phyloP scores from a whole-genome alignment of 2,797 vertebrate genomes.

The Hozukius guyotensis region DNA sequence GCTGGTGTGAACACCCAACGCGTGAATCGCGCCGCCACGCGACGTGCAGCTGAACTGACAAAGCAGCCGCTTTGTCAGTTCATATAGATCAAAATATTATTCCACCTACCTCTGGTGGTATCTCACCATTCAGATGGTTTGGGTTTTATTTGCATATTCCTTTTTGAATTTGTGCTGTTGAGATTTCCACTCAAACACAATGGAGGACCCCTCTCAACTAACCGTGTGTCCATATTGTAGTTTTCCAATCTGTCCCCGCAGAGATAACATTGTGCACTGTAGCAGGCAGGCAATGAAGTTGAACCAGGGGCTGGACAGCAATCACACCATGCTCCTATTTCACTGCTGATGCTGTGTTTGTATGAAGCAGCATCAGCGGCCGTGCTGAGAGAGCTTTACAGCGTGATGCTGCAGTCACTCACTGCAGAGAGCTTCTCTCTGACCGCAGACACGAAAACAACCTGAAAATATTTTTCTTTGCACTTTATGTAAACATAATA shows the following conservation, averaged over 20 bases:
- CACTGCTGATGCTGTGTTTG: slow-evolving; percentile 5
- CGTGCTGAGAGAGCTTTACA: background rate
- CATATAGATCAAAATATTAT: background rate
- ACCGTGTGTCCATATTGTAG: slow-evolving; percentile 7
- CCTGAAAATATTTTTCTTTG: background rate
- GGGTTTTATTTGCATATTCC: background rate
- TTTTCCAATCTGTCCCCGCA: slow-evolving; percentile 8
- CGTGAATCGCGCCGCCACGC: too few relatives aligned
- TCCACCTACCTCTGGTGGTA: background rate
- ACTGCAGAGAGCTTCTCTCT: background rate
- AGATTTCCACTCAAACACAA: background rate
- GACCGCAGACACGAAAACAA: background rate
- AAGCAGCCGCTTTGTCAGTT: background rate
- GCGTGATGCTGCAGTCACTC: background rate
- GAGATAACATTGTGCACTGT: slow-evolving; percentile 56
- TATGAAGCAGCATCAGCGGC: background rate
- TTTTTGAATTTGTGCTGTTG: background rate
- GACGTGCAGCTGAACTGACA: too few relatives aligned
- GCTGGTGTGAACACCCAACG: too few relatives aligned
- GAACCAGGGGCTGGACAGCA: slow-evolving; percentile 71
- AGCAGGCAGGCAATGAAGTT: slow-evolving; percentile 46
- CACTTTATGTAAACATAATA: background rate
- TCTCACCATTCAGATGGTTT: background rate
- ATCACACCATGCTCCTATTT: slow-evolving; percentile 54
- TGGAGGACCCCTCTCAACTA: background rate